Evolutionary conservation across 2,113 vertebrate species (phyloP).

Genomic region (Rhinichthys klamathensis): DNA sequence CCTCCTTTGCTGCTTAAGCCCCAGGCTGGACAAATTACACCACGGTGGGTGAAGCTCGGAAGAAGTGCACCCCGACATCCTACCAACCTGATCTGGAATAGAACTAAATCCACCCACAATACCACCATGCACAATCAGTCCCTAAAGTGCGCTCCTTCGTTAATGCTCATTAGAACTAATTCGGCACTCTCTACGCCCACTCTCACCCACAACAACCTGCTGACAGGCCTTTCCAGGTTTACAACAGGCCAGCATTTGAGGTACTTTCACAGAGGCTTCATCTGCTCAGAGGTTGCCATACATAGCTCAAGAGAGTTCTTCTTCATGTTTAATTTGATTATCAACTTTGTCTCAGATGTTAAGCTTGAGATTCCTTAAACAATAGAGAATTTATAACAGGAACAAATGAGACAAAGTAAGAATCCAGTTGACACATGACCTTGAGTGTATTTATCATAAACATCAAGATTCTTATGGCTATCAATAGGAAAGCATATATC

Average conservation of each 20-base stretch:
- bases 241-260: slow-evolving; percentile 1
- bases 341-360: neutral
- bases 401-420: neutral
- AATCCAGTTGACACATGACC: no score
- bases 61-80: slow-evolving; percentile 9
- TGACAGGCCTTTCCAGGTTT: slow-evolving; percentile 9
- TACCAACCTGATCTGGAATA: slow-evolving; percentile 15
- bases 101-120: slow-evolving; percentile 25
- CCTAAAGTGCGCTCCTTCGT: neutral
- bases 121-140: slow-evolving; percentile 3
- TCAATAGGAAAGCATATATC: neutral
- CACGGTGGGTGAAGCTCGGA: slow-evolving; percentile 46
- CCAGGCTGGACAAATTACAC: slow-evolving; percentile 65
- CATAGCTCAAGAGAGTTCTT: neutral
- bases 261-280: neutral
- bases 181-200: neutral
- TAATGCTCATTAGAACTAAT: slow-evolving; percentile 29
- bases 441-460: neutral
- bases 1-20: slow-evolving; percentile 74
- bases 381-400: neutral
- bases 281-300: slow-evolving; percentile 3
- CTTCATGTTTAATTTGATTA: neutral
- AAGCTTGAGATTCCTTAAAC: neutral
- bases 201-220: slow-evolving; percentile 24
- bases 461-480: neutral